A percentile compares a stretch with the other conserved stretches of the same genome.
Conservation (phyloP, 2,797 vertebrate species). For the Gephyroberyx darwinii region DNA sequence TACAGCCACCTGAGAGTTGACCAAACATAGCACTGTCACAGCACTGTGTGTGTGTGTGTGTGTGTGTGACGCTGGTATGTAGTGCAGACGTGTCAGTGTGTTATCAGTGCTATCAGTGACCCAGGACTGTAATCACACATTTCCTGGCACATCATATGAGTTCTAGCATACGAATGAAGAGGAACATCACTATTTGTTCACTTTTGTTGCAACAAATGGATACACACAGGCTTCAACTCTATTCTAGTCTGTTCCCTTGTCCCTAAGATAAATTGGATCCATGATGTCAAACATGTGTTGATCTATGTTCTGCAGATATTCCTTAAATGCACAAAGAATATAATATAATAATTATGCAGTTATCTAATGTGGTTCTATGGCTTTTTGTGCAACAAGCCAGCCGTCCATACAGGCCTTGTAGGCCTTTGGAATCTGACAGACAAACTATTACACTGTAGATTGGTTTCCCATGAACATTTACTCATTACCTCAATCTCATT, state of each 20-base stretch:
- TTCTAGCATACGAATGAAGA: conserved; percentile 17
- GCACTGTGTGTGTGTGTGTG: conserved; percentile 20
- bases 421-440: not conserved
- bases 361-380: not conserved
- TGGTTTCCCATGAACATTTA: not conserved
- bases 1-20: conserved; percentile 33
- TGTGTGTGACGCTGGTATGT: conserved; percentile 32
- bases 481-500: not conserved
- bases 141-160: conserved; percentile 22
- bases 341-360: not conserved
- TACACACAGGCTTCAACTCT: conserved; percentile 4
- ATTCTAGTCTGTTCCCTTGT: not conserved
- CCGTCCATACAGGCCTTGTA: not conserved
- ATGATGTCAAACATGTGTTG: not conserved
- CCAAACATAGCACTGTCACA: conserved; percentile 32
- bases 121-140: conserved; percentile 36
- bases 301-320: not conserved
- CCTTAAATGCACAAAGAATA: not conserved
- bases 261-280: conserved; percentile 3
- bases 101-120: conserved; percentile 61
- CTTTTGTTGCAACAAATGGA: conserved; percentile 4
- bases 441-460: not conserved
- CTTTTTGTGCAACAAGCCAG: too few species aligned
- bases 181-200: not conserved
- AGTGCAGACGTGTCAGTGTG: conserved; percentile 42